Conservation (phyloP, 2,113 vertebrate genomes). For the Neofelis nebulosa region DNA sequence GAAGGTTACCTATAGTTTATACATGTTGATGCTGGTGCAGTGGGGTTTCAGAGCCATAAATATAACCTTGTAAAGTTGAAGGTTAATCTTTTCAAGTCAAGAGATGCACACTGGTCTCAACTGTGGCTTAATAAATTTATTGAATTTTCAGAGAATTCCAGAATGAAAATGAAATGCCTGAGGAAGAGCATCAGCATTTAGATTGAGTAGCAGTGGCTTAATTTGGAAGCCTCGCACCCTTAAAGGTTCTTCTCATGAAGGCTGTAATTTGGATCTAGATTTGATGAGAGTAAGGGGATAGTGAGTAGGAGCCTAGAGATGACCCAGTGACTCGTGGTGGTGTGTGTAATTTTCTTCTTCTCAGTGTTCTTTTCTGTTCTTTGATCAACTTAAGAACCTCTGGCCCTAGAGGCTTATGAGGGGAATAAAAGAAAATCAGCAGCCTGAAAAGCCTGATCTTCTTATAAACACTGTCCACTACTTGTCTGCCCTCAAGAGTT, state of each 20-base stretch:
- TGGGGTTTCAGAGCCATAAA: not conserved
- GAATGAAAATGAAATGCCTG: slow-evolving; percentile 9
- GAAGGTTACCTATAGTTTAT: not conserved
- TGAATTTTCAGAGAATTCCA: not conserved
- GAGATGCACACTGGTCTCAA: not conserved
- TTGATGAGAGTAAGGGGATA: not conserved
- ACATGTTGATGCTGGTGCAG: not conserved
- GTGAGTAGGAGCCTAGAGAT: not conserved
- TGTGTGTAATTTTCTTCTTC: not conserved
- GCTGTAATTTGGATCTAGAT: not conserved
- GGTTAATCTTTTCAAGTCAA: not conserved
- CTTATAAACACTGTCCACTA: not conserved
- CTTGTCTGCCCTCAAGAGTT: not conserved
- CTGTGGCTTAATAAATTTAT: not conserved
- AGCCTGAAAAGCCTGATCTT: not conserved
- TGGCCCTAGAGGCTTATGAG: not conserved
- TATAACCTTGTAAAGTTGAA: not conserved
- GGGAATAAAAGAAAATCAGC: not conserved
- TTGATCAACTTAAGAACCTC: not conserved
- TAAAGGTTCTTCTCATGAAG: not conserved
- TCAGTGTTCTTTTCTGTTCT: not conserved
- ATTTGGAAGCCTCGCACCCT: not conserved
- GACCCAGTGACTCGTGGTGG: not conserved
- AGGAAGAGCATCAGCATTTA: not conserved
- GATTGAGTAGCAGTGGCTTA: not conserved